Evolutionary conservation across 1,140 invertebrate genomes (phyloP).

Genomic region (Pseudobourletiella spinata): DNA sequence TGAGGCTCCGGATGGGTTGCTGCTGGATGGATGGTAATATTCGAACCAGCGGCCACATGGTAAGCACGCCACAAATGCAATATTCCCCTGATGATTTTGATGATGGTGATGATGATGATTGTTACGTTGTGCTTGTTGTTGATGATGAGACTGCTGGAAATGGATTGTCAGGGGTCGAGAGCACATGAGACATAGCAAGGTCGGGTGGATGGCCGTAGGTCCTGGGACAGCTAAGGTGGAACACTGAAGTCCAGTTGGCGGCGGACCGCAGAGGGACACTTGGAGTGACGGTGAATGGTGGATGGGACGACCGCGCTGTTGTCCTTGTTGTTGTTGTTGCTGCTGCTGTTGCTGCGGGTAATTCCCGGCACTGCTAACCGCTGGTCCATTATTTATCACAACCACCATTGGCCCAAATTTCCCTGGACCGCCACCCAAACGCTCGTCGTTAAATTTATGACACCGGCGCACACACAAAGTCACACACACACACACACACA

Average conservation of each 20-base stretch:
- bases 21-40: constrained; percentile 16
- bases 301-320: no score
- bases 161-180: constrained; percentile 26
- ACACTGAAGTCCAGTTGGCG: neutral
- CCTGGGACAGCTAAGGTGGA: neutral
- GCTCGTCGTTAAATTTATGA: no score
- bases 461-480: no score
- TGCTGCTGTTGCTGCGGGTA: constrained; percentile 14
- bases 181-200: constrained; percentile 32
- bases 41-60: constrained; percentile 31
- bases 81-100: constrained; percentile 2
- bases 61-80: constrained; percentile 26
- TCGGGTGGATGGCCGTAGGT: constrained; percentile 2
- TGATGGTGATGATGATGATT: neutral
- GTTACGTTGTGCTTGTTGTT: neutral
- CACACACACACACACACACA: no score
- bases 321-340: neutral
- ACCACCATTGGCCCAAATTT: constrained; percentile 36
- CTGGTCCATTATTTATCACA: constrained; percentile 33
- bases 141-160: neutral
- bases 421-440: no score
- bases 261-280: constrained; percentile 14
- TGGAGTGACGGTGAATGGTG: constrained; percentile 15
- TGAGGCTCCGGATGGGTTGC: constrained; percentile 11
- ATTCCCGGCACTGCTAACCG: constrained; percentile 18